Evolutionary conservation across 2,113 vertebrate genomes (phyloP), one percentile per base, ranked within the genome.

Genomic region (Laticauda colubrina): DNA sequence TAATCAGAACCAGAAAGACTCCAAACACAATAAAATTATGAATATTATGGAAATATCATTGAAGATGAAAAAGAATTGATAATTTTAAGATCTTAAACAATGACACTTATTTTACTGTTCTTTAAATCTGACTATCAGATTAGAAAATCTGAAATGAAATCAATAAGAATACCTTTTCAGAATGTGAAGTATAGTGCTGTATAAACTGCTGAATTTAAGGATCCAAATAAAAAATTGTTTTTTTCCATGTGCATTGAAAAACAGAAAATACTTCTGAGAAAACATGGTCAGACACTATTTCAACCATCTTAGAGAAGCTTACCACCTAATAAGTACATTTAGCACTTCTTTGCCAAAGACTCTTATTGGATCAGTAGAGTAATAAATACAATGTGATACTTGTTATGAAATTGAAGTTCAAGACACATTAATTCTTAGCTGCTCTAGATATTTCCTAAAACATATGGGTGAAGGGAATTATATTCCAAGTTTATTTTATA

Each of bases 381-480:
- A 87, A 87, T n/a, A 91, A 91, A 26, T 14, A 59, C 43, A 91
- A 87, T 61, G 9, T 87, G 43, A 59, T 61, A 24, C 64, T 54
- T 34, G 61, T 91, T 91, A 61, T 61, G 85, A 86, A 91, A 59
- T 21, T 59, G 56, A 21, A 29, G 57, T 48, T 61, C 39, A 59
- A 55, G 43, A 91, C 18, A 86, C 29, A 87, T 91, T 91, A 86
- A 86, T 87, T 91, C 75, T 87, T 87, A 87, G 91, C 45, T 91
- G 59, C 14, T 91, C 56, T 87, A 61, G n/a, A 34, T 53, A 91
- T 91, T 51, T 53, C 57, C 34, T 34, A 53, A 61, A 85, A 91
- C 57, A 26, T 43, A 64, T 53, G 85, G 56, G 51, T 54, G 85
- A 91, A 91, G 59, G 56, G 56, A 91, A 91, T 87, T 43, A 39